phyloP scores from a whole-genome alignment of 1,140 invertebrate species.

The Sitobion miscanthi region DNA sequence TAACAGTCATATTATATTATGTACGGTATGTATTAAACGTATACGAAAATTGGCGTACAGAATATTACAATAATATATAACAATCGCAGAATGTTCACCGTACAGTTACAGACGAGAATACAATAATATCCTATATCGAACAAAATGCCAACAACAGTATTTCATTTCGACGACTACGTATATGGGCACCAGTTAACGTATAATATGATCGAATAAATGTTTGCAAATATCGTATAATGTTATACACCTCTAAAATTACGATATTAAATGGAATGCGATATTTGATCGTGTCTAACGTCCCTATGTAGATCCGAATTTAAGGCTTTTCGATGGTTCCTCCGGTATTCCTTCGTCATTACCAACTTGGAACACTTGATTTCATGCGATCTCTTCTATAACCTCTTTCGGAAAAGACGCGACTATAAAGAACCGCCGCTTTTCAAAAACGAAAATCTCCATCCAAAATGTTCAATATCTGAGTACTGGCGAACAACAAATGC shows the following conservation, averaged over 20 bases:
- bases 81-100: neutral
- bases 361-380: neutral
- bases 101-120: neutral
- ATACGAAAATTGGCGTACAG: neutral
- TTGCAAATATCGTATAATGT: neutral
- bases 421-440: neutral
- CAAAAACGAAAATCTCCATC: neutral
- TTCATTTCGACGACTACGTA: neutral
- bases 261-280: neutral
- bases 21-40: neutral
- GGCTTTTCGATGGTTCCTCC: neutral
- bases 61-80: neutral
- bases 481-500: neutral
- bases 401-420: neutral
- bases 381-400: neutral
- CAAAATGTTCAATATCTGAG: neutral
- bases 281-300: neutral
- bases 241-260: neutral
- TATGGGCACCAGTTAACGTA: neutral
- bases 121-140: neutral
- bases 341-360: neutral
- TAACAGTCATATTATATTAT: neutral
- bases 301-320: neutral
- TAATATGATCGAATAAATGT: neutral
- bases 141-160: neutral